Evolutionary conservation across 2,113 vertebrate species (phyloP), one percentile per base, ranked within the genome.

Genomic region (Camelus dromedarius): DNA sequence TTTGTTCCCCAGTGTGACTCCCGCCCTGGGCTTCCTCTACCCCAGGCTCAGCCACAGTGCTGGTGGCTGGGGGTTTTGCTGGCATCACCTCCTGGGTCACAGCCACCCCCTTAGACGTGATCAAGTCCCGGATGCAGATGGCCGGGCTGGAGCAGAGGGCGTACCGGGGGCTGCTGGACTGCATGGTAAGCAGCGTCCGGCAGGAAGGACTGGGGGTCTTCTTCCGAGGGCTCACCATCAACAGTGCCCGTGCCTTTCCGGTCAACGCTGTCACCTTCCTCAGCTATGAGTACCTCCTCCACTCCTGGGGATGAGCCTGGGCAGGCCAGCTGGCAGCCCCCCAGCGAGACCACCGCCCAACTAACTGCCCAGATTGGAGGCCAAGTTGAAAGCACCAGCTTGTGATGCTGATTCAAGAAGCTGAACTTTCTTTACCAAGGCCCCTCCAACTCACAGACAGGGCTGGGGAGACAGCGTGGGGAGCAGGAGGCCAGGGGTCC

Each of bases 191-290:
- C 88, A 99, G 99, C 14, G 56, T 98, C 67, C 98, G 92, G 84
- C 97, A 98, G 94, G 99, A 99, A 85, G 99, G 99, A 0, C 35
- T 77, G 8, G 88, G 96, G 6, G 99, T 99, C 76, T 98, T 99
- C 64, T 99, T 99, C 96, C 98, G 98, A 87, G 99, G 99, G 2
- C 98, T 99, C 4, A 94, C 98, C 11, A 98, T 99, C 58, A 99
- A 99, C 98, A 98, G 98, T 19, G 73, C 99, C 50, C 98, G 99
- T 1, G 99, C 99, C 22, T 99, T 99, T 79, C 99, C 99, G 0
- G 99, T 99, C 93, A 99, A 99, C 0, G 99, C 99, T 0, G 92
- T 99, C 95, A 99, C 99, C 83, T 99, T 99, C 97, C 98, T 99
- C 62, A 98, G 98, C 97, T 99, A 99, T 0, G 99, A 99, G 94